phyloP scores from a whole-genome alignment of 2,113 vertebrate genomes.

The Gnathonemus longibarbis region DNA sequence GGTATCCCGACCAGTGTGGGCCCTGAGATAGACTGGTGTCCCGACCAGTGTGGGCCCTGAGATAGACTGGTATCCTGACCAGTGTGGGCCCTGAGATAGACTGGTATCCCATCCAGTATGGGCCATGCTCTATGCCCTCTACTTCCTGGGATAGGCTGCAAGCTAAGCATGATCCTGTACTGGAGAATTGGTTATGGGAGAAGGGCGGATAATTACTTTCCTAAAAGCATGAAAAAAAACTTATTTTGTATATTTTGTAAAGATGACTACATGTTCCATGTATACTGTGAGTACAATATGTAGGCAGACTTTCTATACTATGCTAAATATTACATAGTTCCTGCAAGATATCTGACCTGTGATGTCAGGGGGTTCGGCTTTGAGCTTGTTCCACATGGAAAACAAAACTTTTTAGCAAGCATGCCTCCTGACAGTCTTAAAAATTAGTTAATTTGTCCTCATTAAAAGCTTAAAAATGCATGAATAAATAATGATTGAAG shows the following conservation, averaged over 20 bases:
- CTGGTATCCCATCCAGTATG: background rate
- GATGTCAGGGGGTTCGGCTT: background rate
- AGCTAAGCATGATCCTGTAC: background rate
- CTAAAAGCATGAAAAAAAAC: background rate
- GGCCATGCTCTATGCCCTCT: background rate
- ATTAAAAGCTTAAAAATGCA: conserved; percentile 75
- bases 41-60: no score
- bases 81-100: background rate
- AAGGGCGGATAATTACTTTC: background rate
- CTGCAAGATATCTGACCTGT: background rate
- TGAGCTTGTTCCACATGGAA: conserved; percentile 54
- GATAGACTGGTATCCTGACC: no score
- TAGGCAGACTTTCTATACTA: background rate
- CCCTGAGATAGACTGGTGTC: no score
- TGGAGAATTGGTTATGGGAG: background rate
- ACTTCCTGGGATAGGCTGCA: background rate
- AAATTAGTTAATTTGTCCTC: conserved; percentile 71
- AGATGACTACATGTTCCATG: background rate
- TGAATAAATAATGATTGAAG: conserved; percentile 70
- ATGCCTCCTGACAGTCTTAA: conserved; percentile 63
- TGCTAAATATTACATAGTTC: background rate
- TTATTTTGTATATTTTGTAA: background rate
- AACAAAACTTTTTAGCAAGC: conserved; percentile 64
- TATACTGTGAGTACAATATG: background rate
- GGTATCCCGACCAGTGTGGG: no score